A percentile compares a stretch with the other conserved stretches of the same genome.
Evolutionary conservation across 2,888 invertebrate genomes (phyloP).

Genomic region (Drosophila phalerata): DNA sequence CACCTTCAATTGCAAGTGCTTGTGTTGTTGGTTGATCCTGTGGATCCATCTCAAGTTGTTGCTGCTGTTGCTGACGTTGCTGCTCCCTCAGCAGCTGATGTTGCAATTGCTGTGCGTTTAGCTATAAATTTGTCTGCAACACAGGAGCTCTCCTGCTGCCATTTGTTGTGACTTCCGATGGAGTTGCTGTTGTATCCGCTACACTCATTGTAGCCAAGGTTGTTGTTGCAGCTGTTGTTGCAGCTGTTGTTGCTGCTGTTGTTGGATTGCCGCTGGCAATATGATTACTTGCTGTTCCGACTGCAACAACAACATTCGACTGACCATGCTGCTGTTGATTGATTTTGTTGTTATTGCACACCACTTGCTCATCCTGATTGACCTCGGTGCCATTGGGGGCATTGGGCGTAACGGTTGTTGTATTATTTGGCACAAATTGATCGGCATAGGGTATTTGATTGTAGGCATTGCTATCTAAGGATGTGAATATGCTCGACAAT

Average conservation of each 20-base stretch:
- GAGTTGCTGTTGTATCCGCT: slow-evolving; percentile 14
- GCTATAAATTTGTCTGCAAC: slow-evolving; percentile 84
- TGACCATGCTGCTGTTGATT: slow-evolving; percentile 82
- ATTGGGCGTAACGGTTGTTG: slow-evolving; percentile 48
- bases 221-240: slow-evolving; percentile 13
- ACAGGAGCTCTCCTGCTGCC: slow-evolving; percentile 62
- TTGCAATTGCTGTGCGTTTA: slow-evolving; percentile 78
- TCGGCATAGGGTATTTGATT: slow-evolving; percentile 84
- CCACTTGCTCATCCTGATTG: slow-evolving; percentile 65
- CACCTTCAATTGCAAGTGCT: slow-evolving; percentile 22
- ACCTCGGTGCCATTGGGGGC: slow-evolving; percentile 45
- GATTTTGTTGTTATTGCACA: slow-evolving; percentile 85
- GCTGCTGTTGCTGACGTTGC: slow-evolving; percentile 54
- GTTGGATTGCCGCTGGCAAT: slow-evolving; percentile 36
- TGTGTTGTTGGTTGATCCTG: slow-evolving; percentile 32
- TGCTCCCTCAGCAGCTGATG: slow-evolving; percentile 70
- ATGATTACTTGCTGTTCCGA: slow-evolving; percentile 46
- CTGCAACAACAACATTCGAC: slow-evolving; percentile 46
- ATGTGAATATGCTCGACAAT: slow-evolving; percentile 84
- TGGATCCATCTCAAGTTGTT: slow-evolving; percentile 23
- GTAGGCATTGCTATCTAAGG: slow-evolving; percentile 80
- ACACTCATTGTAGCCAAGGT: slow-evolving; percentile 4
- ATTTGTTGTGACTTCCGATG: slow-evolving; percentile 53
- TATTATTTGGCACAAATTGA: slow-evolving; percentile 85
- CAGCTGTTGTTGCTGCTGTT: slow-evolving; percentile 21